A percentile compares a stretch with the other conserved stretches of the same genome.
Conservation (phyloP, 2,888 invertebrate genomes). For the Stenchaetothrips biformis region DNA sequence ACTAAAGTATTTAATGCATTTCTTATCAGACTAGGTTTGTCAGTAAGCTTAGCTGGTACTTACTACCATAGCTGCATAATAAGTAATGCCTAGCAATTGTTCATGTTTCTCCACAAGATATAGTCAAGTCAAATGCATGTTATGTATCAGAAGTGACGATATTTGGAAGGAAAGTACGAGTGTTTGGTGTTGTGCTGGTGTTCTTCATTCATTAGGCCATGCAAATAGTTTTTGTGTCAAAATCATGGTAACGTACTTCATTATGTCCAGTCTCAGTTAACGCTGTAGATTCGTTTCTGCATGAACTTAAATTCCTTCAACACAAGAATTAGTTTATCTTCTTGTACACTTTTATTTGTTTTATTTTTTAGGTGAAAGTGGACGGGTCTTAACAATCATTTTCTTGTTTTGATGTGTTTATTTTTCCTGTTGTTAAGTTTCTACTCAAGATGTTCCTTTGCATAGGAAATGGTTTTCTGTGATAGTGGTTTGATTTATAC, state of each 20-base stretch:
- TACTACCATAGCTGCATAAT: background rate
- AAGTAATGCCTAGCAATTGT: background rate
- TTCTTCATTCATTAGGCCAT: no score
- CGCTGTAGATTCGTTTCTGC: background rate
- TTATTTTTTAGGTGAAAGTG: background rate
- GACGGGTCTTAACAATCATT: background rate
- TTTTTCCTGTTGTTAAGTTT: background rate
- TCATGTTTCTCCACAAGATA: no score
- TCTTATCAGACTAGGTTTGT: background rate
- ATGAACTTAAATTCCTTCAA: background rate
- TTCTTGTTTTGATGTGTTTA: background rate
- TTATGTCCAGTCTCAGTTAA: no score
- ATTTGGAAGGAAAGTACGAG: no score
- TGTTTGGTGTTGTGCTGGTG: no score
- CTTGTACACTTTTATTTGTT: background rate
- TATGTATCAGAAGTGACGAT: no score
- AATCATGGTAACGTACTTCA: background rate
- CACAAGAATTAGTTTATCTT: no score
- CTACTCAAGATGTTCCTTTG: background rate
- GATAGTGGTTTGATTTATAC: background rate
- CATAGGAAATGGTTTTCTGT: constrained; percentile 3
- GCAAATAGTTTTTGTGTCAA: background rate
- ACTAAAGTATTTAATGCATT: background rate
- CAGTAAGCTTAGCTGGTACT: background rate
- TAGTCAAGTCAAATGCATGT: no score